Percentiles rank a stretch among this genome's conserved stretches.
These are phyloP conservation scores for Galagoides demidoff DNA, from an alignment of 2,797 vertebrate species.

Conservation along the genomic window DNA sequence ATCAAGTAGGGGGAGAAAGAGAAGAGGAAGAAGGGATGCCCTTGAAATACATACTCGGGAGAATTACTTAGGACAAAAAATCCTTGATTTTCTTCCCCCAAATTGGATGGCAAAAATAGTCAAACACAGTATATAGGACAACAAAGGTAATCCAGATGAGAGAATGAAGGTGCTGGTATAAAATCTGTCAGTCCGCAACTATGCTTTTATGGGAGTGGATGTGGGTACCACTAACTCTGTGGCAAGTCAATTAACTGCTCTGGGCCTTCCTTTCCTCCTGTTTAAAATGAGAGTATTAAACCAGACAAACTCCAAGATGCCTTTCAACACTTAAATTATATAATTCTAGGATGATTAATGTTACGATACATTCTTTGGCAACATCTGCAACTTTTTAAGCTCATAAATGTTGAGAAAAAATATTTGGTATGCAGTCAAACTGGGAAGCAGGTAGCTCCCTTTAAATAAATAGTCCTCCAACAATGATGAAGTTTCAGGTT, in stretches of 20 bases:
- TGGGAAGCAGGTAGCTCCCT: slow-evolving; percentile 79
- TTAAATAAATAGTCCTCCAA: slow-evolving; percentile 67
- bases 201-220: neutral
- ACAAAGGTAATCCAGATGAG: neutral
- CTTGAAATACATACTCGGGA: neutral
- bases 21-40: neutral
- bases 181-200: neutral
- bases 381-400: slow-evolving; percentile 83
- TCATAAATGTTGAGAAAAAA: slow-evolving; percentile 79
- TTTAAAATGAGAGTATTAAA: slow-evolving; percentile 35
- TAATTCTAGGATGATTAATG: slow-evolving; percentile 68
- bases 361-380: slow-evolving; percentile 75
- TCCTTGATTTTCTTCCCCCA: neutral
- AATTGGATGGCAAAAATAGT: neutral
- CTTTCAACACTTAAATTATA: slow-evolving; percentile 62
- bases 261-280: slow-evolving; percentile 40
- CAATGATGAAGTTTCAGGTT: slow-evolving; percentile 45
- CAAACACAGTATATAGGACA: neutral
- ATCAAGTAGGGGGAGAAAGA: neutral
- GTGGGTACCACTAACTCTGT: neutral
- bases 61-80: neutral
- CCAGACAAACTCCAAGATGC: slow-evolving; percentile 48
- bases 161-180: neutral
- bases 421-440: slow-evolving; percentile 76
- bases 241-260: neutral